Conservation (phyloP, 37 sponge, comb jelly and placozoan genomes). For the Hexactinellida sp. region DNA sequence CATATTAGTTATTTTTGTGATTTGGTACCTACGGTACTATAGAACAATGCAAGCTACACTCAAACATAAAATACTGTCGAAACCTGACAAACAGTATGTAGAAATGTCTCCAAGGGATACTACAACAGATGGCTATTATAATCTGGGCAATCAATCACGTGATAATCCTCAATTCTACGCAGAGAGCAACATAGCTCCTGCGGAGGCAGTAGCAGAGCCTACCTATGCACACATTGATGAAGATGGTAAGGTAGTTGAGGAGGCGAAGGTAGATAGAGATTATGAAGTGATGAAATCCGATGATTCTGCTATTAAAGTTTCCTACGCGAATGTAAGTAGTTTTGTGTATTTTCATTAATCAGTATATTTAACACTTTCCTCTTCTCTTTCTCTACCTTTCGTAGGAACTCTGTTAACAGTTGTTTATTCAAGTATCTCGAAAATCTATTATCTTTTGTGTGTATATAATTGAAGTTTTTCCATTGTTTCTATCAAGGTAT, state of each 20-base stretch:
- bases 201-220: not conserved
- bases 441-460: not conserved
- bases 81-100: not conserved
- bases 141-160: not conserved
- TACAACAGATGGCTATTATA: not conserved
- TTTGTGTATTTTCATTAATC: no score
- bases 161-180: not conserved
- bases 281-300: not conserved
- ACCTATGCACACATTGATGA: not conserved
- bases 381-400: not conserved
- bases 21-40: not conserved
- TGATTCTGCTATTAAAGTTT: not conserved
- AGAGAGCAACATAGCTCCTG: not conserved
- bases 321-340: not conserved
- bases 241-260: not conserved
- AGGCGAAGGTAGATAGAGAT: not conserved
- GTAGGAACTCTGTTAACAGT: not conserved
- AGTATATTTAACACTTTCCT: not conserved
- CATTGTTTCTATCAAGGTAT: no score
- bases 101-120: not conserved
- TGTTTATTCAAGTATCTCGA: not conserved
- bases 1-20: not conserved
- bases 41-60: not conserved
- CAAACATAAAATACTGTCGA: not conserved
- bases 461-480: no score